Percentiles rank a stretch among this genome's conserved stretches.
These are phyloP conservation scores for Asarcornis scutulata DNA, from an alignment of 2,113 vertebrate species.

Conservation along the genomic window DNA sequence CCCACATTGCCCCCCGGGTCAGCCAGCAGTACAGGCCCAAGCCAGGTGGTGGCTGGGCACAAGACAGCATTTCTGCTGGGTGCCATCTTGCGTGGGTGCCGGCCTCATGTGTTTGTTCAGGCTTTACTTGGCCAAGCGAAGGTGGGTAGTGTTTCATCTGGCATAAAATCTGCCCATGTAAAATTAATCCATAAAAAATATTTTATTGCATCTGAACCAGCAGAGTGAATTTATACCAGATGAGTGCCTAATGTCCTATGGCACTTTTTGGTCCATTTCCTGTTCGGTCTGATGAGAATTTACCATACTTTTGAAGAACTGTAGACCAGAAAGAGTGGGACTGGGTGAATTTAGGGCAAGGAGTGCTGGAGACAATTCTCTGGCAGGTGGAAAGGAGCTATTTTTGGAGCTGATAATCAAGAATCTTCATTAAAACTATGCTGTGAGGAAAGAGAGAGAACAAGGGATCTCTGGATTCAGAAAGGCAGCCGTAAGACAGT, in stretches of 20 bases:
- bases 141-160: neutral
- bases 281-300: neutral
- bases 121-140: neutral
- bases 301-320: neutral
- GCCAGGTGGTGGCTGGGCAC: neutral
- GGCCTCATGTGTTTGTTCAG: neutral
- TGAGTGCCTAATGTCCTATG: neutral
- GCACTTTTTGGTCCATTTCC: neutral
- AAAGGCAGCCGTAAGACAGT: neutral
- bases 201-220: neutral
- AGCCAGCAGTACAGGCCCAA: neutral
- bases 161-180: neutral
- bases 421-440: neutral
- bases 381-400: neutral
- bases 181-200: neutral
- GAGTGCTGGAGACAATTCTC: neutral
- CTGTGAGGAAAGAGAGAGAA: neutral
- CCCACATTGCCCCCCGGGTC: neutral
- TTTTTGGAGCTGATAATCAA: neutral
- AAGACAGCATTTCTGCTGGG: neutral
- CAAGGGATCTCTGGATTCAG: neutral
- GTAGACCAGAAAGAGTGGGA: neutral
- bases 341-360: neutral
- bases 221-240: neutral
- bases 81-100: neutral